Base-by-base conservation (phyloP, 2,888 invertebrate genomes). In the Polyommatus iphigenia region DNA sequence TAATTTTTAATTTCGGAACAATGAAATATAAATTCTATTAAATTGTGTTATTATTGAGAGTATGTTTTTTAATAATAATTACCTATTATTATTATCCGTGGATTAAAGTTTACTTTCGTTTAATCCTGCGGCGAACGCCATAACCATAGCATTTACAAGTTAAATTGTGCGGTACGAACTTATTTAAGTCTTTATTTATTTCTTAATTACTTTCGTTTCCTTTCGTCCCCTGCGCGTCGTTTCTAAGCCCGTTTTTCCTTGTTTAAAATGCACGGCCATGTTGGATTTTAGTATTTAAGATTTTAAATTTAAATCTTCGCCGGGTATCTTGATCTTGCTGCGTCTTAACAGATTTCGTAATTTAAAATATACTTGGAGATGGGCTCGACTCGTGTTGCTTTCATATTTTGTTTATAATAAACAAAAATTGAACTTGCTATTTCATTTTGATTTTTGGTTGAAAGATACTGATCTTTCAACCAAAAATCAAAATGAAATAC, bases 191-290 rank as follows among this genome's bases (percentile, higher is more conserved):
- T 50, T 75, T 75, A 75, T 54, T 75, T 75, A 75, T 50, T 75
- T 29, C 75, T 75, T 54, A 75, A 75, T 75, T 50, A 50, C 54
- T 50, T 75, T 75, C 75, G 75, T 75, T 24, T 24, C 29, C 50
- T 54, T 75, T 75, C 75, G 54, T 75, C 50, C 50, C 50, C 50
- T 54, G 75, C 54, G 75, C 75, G 75, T 29, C 29, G 50, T 54
- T 75, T 29, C 7, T 24, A 20, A 73, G 50, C 79, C 71, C 77
- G 75, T 75, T 75, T 75, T 71, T 32, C 36, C 78, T 67, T 67
- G 71, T 75, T 78, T 79, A 77, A 80, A 79, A 80, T 79, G 77
- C 76, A 78, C n/a, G 50, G 29, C 78, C 29, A 18, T 75, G 75
- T 78, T 78, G 76, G 79, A 78, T 80, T 79, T 78, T 62, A 76